These are phyloP conservation scores for Cephus pygmeus DNA, from an alignment of 2,888 invertebrate genomes.

Conservation along the genomic window DNA sequence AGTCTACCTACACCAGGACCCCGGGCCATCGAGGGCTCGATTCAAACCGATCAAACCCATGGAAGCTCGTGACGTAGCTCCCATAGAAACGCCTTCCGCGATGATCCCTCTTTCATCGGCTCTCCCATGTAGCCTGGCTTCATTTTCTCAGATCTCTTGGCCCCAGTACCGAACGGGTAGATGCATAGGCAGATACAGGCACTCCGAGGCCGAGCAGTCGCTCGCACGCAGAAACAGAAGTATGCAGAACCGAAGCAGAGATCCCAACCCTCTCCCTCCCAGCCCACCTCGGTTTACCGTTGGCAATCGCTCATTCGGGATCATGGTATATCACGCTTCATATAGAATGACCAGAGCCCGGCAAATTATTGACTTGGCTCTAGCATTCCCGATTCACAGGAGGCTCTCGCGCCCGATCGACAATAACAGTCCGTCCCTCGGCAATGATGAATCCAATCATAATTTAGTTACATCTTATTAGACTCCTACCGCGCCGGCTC, in stretches of 20 bases:
- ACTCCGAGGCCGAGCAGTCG: not conserved
- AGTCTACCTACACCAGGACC: not conserved
- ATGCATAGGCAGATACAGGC: not conserved
- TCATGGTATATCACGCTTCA: slow-evolving; percentile 61
- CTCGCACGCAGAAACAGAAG: not conserved
- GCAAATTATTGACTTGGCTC: slow-evolving; percentile 53
- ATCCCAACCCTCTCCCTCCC: not conserved
- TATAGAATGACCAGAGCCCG: slow-evolving; percentile 51
- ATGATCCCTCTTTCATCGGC: not conserved
- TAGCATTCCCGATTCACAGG: slow-evolving; percentile 10
- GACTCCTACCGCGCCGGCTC: slow-evolving; percentile 62
- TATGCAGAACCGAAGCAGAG: not conserved
- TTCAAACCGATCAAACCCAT: not conserved
- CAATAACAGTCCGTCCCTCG: slow-evolving; percentile 57
- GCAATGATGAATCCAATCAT: slow-evolving; percentile 65
- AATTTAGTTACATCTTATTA: slow-evolving; percentile 66
- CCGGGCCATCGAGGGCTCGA: not conserved
- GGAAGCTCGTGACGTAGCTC: not conserved
- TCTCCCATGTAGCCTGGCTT: not conserved
- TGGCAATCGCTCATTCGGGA: slow-evolving; percentile 60
- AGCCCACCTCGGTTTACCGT: slow-evolving; percentile 43
- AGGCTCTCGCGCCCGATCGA: slow-evolving; percentile 38
- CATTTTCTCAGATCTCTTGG: not conserved
- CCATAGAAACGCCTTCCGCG: not conserved
- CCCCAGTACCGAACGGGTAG: not conserved